Evolutionary conservation across 2,113 vertebrate species (phyloP).

Genomic region (Sialia sialis): DNA sequence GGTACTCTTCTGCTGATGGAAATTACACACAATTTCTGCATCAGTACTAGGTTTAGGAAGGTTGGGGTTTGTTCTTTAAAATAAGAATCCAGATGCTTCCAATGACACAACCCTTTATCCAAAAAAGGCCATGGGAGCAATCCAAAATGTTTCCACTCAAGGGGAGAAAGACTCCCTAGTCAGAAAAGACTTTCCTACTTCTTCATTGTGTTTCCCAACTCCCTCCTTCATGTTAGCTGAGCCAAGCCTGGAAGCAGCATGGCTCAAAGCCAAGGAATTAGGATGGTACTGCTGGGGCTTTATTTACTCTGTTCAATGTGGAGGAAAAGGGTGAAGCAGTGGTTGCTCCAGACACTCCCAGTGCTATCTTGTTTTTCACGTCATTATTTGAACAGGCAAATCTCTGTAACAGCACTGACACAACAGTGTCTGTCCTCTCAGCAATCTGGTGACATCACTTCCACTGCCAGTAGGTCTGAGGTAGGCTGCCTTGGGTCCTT

Average conservation of each 20-base stretch:
- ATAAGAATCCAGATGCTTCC: fast-evolving
- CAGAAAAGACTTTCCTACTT: background rate
- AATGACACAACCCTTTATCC: background rate
- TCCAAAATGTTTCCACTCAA: background rate
- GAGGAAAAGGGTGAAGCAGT: background rate
- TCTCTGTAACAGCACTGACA: background rate
- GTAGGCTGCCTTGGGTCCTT: background rate
- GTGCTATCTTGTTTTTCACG: background rate
- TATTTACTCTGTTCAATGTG: background rate
- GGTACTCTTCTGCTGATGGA: background rate
- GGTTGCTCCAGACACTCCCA: background rate
- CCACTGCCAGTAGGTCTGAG: background rate
- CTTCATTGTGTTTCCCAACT: background rate
- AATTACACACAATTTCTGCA: background rate
- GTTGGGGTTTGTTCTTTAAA: fast-evolving
- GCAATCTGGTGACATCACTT: background rate
- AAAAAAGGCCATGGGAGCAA: background rate
- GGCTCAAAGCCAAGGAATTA: background rate
- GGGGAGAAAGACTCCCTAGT: background rate
- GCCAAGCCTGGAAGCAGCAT: background rate
- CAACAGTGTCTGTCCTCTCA: background rate
- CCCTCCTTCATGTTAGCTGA: background rate
- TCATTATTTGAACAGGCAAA: background rate
- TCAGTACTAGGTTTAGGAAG: background rate
- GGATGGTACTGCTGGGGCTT: background rate